Percentiles rank a stretch among this genome's conserved stretches.
These are phyloP conservation scores for Hephaestus fuliginosus DNA, from an alignment of 2,797 vertebrate species.

Conservation along the genomic window DNA sequence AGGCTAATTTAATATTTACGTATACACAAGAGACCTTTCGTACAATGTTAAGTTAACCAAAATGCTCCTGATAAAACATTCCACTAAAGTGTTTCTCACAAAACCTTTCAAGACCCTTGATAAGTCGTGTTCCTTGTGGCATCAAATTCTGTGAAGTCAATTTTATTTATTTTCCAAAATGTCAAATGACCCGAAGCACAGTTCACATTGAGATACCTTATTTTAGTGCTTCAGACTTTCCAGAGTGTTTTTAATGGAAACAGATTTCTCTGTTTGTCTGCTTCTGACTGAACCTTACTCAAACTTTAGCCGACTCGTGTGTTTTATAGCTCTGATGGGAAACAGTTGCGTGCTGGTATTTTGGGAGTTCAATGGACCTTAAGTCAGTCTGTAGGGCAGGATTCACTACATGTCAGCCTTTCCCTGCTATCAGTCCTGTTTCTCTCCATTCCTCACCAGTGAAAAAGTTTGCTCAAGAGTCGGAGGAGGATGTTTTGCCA, in stretches of 20 bases:
- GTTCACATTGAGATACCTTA: neutral
- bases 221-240: neutral
- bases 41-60: too few relatives aligned
- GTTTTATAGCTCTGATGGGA: neutral
- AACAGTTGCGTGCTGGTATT: slow-evolving; percentile 17
- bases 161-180: neutral
- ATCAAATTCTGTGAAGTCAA: neutral
- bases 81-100: neutral
- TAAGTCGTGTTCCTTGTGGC: neutral
- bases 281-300: neutral
- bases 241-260: neutral
- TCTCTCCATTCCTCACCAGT: slow-evolving; percentile 45
- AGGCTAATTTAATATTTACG: too few relatives aligned
- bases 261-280: neutral
- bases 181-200: neutral
- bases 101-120: neutral
- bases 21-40: too few relatives aligned
- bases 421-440: slow-evolving; percentile 17
- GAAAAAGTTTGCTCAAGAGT: neutral
- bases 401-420: neutral
- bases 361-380: neutral
- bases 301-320: neutral
- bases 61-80: too few relatives aligned
- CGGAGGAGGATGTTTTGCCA: neutral
- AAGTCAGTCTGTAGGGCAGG: neutral